Base-by-base conservation (phyloP, 2,888 invertebrate species). In the Heliconius aoede region DNA sequence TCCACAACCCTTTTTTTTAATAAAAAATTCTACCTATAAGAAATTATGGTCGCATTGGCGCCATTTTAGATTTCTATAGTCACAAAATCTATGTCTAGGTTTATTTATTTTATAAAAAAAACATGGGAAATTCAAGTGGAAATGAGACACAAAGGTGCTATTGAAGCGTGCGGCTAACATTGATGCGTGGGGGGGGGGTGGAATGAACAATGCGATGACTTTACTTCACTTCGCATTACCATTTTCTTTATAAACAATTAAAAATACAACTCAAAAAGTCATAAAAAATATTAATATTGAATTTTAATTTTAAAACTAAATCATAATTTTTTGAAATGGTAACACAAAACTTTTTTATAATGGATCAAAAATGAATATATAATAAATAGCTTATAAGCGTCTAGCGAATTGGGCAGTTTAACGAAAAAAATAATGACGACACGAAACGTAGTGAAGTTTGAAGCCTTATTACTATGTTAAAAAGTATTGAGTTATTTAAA, bases 1-100 rank as follows among this genome's bases (percentile, higher is more conserved):
- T 94, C 94, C 94, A 94, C 94, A 94, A 94, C 94, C 94, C 92
- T 93, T 94, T 89, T 84, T 36, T 84, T 60, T 82, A 82, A 82
- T 81, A 60, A 80, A 65, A 79, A 79, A 78, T 82, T 78, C 71
- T 82, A 79, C 78, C 72, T 76, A 74, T 72, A 73, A 81, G 76
- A 78, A 69, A 76, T 73, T 72, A 40, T 64, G 73, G 76, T 72
- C 75, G 76, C 80, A 67, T 77, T 28, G 82, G 80, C 81, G 82
- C 81, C 81, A 81, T 73, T 79, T 61, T 79, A 72, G 73, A 73
- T 69, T 9, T 60, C 69, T 69, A 80, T 28, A 78, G 78, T 80
- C 79, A 80, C 74, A 72, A 24, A 24, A 15, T 78, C 77, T 80
- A 80, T 81, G 68, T 82, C 78, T 82, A 81, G 78, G 76, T 79